Evolutionary conservation across 2,113 vertebrate genomes (phyloP).

Genomic region (Platichthys flesus): DNA sequence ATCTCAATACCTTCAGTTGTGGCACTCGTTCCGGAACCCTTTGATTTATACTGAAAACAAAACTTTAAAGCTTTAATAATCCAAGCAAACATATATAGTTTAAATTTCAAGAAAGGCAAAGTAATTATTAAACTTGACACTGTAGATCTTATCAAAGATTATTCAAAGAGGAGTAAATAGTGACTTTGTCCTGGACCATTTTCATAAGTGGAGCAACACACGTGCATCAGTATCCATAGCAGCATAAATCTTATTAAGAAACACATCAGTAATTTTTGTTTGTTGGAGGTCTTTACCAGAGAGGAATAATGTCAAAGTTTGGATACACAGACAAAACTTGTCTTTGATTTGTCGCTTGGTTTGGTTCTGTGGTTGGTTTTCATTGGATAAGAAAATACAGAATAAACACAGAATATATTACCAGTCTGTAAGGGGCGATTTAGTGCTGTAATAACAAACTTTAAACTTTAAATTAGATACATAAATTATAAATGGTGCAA

Average conservation of each 20-base stretch:
- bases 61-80: no score
- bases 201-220: no score
- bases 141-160: no score
- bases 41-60: no score
- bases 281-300: neutral
- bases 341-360: neutral
- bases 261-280: neutral
- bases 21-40: no score
- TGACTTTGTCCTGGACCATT: no score
- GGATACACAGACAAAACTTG: neutral
- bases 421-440: neutral
- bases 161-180: no score
- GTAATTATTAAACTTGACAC: no score
- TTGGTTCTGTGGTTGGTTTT: neutral
- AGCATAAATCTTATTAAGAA: neutral
- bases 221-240: no score
- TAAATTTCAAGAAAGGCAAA: no score
- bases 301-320: neutral
- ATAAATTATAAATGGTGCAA: neutral
- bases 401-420: neutral
- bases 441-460: neutral
- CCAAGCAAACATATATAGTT: no score
- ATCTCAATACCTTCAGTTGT: no score
- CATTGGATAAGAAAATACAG: neutral
- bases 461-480: neutral